Conservation (phyloP, 2,888 invertebrate species). For the Lutraria lutraria region DNA sequence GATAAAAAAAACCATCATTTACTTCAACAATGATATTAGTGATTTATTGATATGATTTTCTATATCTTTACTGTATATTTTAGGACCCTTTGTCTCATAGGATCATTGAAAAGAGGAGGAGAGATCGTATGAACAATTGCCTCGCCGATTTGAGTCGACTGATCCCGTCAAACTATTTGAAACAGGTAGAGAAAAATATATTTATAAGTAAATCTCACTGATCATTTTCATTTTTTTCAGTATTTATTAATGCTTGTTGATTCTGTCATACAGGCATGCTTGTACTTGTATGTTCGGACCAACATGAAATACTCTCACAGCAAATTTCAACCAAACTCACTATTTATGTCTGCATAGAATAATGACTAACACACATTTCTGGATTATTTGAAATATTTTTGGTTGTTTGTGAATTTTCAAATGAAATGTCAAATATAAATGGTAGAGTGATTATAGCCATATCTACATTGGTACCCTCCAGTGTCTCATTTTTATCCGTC, state of each 20-base stretch:
- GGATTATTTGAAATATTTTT: neutral
- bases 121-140: constrained; percentile 99
- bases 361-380: neutral
- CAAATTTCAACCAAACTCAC: neutral
- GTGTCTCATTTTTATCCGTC: neutral
- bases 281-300: neutral
- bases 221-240: neutral
- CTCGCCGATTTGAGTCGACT: constrained; percentile 96
- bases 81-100: constrained; percentile 99
- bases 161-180: constrained; percentile 96
- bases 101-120: constrained; percentile 97
- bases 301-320: neutral
- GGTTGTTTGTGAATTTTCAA: neutral
- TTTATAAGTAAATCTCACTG: neutral
- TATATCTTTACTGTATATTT: neutral
- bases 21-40: no score
- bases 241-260: neutral
- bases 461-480: neutral
- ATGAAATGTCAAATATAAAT: neutral
- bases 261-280: neutral
- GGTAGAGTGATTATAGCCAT: neutral
- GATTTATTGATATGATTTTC: no score
- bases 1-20: no score
- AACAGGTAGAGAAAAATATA: constrained; percentile 89
- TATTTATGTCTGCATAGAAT: neutral